Evolutionary conservation across 2,888 invertebrate genomes (phyloP).

Genomic region (Timema cristinae): DNA sequence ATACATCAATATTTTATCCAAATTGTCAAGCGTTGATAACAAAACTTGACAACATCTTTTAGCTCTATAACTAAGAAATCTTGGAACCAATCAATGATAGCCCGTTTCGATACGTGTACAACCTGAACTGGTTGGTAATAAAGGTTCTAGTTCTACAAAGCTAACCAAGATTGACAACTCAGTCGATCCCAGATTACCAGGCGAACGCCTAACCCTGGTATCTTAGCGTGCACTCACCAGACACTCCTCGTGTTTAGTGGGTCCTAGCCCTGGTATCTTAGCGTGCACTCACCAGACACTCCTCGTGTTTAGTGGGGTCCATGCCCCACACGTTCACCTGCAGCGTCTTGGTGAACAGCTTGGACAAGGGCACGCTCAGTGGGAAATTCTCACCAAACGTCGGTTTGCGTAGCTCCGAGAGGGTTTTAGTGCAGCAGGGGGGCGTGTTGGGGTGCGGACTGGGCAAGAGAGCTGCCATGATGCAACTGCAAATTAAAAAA

Average conservation of each 20-base stretch:
- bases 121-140: too few relatives aligned
- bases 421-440: constrained; percentile 65
- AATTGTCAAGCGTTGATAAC: neutral
- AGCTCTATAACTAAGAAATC: too few relatives aligned
- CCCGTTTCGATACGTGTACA: too few relatives aligned
- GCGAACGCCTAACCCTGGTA: too few relatives aligned
- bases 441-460: constrained; percentile 50
- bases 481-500: constrained; percentile 54
- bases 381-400: constrained; percentile 75
- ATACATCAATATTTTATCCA: too few relatives aligned
- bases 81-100: too few relatives aligned
- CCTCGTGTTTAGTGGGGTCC: constrained; percentile 58
- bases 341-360: constrained; percentile 80
- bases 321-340: constrained; percentile 85
- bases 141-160: too few relatives aligned
- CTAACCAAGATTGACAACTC: too few relatives aligned
- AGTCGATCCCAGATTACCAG: too few relatives aligned
- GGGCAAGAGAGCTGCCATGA: constrained; percentile 72
- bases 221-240: constrained; percentile 61
- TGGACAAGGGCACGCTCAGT: constrained; percentile 69
- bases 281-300: constrained; percentile 74
- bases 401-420: constrained; percentile 67
- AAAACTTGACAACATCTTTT: neutral
- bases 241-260: constrained; percentile 68
- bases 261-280: neutral